These are phyloP conservation scores for Ennomos quercinarius DNA, from an alignment of 2,888 invertebrate species.

Conservation along the genomic window DNA sequence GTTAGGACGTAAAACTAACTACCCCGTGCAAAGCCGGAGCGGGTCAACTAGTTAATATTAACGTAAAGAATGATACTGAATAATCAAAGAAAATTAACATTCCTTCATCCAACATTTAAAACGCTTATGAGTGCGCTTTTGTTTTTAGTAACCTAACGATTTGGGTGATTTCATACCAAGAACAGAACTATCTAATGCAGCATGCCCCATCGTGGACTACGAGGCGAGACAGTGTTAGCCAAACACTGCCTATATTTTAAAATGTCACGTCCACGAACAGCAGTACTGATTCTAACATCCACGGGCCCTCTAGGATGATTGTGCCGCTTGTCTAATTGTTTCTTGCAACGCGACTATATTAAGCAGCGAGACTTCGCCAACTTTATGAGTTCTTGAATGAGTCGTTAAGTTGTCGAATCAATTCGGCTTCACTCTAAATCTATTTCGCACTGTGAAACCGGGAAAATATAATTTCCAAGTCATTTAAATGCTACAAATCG, in stretches of 20 bases:
- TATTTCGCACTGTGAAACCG: constrained; percentile 36
- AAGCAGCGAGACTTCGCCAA: constrained; percentile 79
- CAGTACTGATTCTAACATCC: constrained; percentile 41
- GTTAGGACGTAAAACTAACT: too few species aligned
- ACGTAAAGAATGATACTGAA: too few species aligned
- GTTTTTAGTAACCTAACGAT: too few species aligned
- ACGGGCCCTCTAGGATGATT: constrained; percentile 66
- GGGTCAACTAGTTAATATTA: too few species aligned
- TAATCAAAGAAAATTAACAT: too few species aligned
- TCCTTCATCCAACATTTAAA: too few species aligned
- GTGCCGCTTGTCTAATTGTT: constrained; percentile 83
- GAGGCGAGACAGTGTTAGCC: too few species aligned
- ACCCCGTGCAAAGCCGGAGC: too few species aligned
- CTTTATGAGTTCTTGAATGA: constrained; percentile 83
- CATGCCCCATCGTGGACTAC: too few species aligned
- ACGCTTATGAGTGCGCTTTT: too few species aligned
- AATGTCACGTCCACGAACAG: constrained; percentile 55
- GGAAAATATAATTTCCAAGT: constrained; percentile 54
- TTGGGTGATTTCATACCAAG: too few species aligned
- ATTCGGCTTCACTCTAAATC: constrained; percentile 73
- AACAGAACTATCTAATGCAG: too few species aligned
- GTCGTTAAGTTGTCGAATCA: constrained; percentile 83
- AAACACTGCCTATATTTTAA: not conserved
- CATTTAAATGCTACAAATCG: constrained; percentile 17
- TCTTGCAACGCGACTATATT: constrained; percentile 83